These are phyloP conservation scores for Prunella himalayana DNA, from an alignment of 2,113 vertebrate genomes.

Conservation along the genomic window DNA sequence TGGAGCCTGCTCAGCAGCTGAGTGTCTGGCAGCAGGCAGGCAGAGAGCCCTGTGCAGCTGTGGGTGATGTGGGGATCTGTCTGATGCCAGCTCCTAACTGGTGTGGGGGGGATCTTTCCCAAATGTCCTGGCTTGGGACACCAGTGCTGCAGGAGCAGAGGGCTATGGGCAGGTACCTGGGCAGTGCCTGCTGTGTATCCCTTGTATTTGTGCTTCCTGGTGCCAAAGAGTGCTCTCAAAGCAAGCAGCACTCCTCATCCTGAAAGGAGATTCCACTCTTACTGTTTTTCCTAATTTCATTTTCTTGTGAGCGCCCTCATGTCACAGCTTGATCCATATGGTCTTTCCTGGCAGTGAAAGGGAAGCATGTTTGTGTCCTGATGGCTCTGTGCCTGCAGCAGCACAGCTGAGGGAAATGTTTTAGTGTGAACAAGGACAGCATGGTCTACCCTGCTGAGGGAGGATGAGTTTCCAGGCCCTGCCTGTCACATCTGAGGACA, in stretches of 20 bases:
- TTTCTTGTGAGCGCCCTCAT: background rate
- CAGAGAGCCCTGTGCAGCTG: background rate
- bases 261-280: background rate
- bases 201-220: background rate
- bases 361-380: background rate
- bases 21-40: background rate
- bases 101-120: background rate
- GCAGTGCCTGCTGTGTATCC: background rate
- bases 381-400: background rate
- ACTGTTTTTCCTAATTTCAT: background rate
- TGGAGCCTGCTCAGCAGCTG: background rate
- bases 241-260: background rate
- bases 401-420: background rate
- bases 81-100: background rate
- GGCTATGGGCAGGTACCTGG: background rate
- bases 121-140: background rate
- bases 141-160: background rate
- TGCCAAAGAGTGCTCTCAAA: background rate
- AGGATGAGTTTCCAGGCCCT: background rate
- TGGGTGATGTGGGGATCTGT: background rate
- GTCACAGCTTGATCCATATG: background rate
- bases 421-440: background rate
- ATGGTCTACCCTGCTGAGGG: background rate
- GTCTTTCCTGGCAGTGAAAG: background rate
- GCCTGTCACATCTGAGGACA: background rate